These are phyloP conservation scores for Neofelis nebulosa DNA, from an alignment of 2,113 vertebrate species.

Conservation along the genomic window DNA sequence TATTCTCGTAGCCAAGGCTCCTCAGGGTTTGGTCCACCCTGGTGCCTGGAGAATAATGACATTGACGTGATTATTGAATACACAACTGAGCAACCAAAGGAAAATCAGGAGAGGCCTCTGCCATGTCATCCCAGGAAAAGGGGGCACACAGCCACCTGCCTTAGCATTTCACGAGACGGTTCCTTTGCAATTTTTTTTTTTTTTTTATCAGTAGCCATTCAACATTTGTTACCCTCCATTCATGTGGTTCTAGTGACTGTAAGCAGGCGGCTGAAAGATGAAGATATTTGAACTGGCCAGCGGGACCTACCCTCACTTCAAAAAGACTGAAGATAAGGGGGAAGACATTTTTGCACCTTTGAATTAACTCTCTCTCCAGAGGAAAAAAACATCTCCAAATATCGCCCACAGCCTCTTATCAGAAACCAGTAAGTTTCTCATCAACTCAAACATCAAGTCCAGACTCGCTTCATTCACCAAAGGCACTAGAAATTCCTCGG, in stretches of 20 bases:
- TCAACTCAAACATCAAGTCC: background rate
- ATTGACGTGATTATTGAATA: accelerated
- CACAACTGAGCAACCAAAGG: accelerated
- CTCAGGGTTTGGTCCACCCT: accelerated
- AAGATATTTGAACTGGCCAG: background rate
- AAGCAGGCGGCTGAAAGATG: background rate
- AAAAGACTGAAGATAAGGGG: background rate
- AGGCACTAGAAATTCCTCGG: background rate
- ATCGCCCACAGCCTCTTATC: background rate
- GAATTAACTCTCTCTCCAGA: background rate
- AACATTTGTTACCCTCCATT: no score
- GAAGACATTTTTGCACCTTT: background rate
- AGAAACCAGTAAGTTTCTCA: background rate
- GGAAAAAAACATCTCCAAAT: background rate
- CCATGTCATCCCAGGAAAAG: accelerated
- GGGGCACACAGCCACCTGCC: accelerated
- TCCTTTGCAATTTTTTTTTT: background rate
- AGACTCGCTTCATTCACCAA: background rate
- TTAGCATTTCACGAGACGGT: accelerated
- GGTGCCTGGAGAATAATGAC: accelerated
- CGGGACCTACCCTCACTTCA: accelerated
- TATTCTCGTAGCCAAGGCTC: accelerated
- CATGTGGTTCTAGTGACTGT: background rate
- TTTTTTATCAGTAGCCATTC: background rate
- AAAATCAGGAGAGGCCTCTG: accelerated